Conservation (phyloP, 2,888 invertebrate genomes). For the Troglohyphantes excavatus region DNA sequence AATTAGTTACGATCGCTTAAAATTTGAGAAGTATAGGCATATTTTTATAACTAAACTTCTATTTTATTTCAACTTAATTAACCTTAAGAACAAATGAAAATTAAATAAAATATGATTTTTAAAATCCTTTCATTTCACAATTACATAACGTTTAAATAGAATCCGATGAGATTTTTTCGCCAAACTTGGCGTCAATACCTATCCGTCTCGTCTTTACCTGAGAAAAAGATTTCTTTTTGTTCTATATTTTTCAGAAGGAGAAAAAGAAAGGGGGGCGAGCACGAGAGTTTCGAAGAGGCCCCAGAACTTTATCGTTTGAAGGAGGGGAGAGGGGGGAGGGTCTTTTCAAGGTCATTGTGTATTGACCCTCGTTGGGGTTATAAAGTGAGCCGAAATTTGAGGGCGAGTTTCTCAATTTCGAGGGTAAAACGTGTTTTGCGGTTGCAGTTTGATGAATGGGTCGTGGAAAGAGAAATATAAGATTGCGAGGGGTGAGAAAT, state of each 20-base stretch:
- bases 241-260: too few relatives aligned
- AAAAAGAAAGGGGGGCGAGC: conserved; percentile 15
- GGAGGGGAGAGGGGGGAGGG: neutral
- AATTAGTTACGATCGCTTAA: too few relatives aligned
- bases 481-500: neutral
- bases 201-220: conserved; percentile 15
- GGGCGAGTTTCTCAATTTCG: conserved; percentile 55
- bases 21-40: too few relatives aligned
- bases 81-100: too few relatives aligned
- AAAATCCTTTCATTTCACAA: too few relatives aligned
- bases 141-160: too few relatives aligned
- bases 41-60: too few relatives aligned
- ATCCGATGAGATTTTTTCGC: too few relatives aligned
- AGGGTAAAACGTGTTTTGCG: neutral
- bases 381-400: conserved; percentile 59
- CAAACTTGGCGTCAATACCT: too few relatives aligned
- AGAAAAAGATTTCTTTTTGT: neutral
- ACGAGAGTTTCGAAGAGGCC: conserved; percentile 56
- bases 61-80: too few relatives aligned
- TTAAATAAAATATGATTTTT: too few relatives aligned
- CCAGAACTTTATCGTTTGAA: too few relatives aligned
- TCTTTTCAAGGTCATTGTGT: conserved; percentile 38
- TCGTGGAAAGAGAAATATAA: neutral
- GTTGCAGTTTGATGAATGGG: conserved; percentile 30
- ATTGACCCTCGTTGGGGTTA: conserved; percentile 44